phyloP scores from a whole-genome alignment of 2,888 invertebrate species.

The Callyntrura sp. region DNA sequence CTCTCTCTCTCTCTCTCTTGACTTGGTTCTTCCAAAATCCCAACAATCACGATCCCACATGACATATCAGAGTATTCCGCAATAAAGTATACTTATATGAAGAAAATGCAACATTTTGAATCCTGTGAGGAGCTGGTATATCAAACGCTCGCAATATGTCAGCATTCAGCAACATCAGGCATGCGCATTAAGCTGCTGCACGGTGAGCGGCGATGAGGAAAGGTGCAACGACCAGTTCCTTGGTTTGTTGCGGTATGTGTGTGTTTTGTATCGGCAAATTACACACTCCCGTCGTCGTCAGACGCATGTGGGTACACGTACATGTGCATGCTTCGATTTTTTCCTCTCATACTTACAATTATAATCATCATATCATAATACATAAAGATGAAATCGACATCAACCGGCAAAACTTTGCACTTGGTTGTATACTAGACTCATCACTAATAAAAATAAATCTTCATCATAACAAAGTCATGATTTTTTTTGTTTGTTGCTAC shows the following conservation, averaged over 20 bases:
- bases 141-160: neutral
- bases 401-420: neutral
- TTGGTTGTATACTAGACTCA: neutral
- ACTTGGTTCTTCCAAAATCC: neutral
- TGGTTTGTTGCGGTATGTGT: slow-evolving; percentile 28
- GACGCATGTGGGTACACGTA: too few relatives aligned
- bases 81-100: neutral
- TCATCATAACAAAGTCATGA: neutral
- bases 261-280: neutral
- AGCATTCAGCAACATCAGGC: slow-evolving; percentile 8
- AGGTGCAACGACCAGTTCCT: slow-evolving; percentile 54
- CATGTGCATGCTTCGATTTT: too few relatives aligned
- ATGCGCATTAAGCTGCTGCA: too few relatives aligned
- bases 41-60: slow-evolving; percentile 27
- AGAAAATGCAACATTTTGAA: too few relatives aligned
- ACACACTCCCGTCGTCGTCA: neutral
- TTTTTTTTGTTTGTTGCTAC: too few relatives aligned
- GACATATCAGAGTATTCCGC: neutral
- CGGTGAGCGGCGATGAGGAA: slow-evolving; percentile 18
- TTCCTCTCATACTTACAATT: too few relatives aligned
- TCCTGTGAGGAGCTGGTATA: too few relatives aligned
- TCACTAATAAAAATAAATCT: neutral
- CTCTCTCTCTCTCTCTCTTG: too few relatives aligned
- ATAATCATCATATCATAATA: too few relatives aligned
- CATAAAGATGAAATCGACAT: neutral